Evolutionary conservation across 64 coral and sea anemone genomes (phyloP).

Genomic region (Montipora foliosa): DNA sequence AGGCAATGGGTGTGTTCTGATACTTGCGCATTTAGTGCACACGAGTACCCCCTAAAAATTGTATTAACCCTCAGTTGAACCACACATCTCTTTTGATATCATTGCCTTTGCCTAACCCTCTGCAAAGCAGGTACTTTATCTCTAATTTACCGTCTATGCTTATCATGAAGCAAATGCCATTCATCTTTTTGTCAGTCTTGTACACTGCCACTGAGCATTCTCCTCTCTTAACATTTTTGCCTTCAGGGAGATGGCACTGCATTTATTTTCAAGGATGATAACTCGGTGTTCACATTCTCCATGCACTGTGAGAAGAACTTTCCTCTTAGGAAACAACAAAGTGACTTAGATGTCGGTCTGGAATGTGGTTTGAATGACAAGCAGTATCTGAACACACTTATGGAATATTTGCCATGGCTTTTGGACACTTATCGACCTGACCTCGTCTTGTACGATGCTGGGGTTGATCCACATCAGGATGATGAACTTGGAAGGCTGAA

Average conservation of each 20-base stretch:
- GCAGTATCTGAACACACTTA: slow-evolving; percentile 48
- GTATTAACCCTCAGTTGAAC: too few relatives aligned
- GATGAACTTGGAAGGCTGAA: slow-evolving; percentile 62
- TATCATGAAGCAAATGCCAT: too few relatives aligned
- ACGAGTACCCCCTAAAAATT: too few relatives aligned
- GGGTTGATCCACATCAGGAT: slow-evolving; percentile 71
- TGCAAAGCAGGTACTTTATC: too few relatives aligned
- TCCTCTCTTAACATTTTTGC: neutral
- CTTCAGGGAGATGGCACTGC: slow-evolving; percentile 76
- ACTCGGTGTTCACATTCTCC: slow-evolving; percentile 64
- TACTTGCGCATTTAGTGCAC: too few relatives aligned
- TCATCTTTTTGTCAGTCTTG: too few relatives aligned
- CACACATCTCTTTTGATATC: too few relatives aligned
- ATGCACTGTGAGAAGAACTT: slow-evolving; percentile 79
- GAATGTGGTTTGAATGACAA: slow-evolving; percentile 57
- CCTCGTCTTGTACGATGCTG: slow-evolving; percentile 73
- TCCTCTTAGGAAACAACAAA: slow-evolving; percentile 63
- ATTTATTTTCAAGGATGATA: slow-evolving; percentile 60
- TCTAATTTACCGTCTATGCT: too few relatives aligned
- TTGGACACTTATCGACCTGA: slow-evolving; percentile 56
- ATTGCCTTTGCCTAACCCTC: too few relatives aligned
- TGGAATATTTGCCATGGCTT: slow-evolving; percentile 59
- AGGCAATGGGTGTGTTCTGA: too few relatives aligned
- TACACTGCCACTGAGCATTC: too few relatives aligned
- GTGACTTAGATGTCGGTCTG: slow-evolving; percentile 68